A percentile compares a stretch with the other conserved stretches of the same genome.
phyloP scores from a whole-genome alignment of 2,888 invertebrate species.

The Axea sp. region DNA sequence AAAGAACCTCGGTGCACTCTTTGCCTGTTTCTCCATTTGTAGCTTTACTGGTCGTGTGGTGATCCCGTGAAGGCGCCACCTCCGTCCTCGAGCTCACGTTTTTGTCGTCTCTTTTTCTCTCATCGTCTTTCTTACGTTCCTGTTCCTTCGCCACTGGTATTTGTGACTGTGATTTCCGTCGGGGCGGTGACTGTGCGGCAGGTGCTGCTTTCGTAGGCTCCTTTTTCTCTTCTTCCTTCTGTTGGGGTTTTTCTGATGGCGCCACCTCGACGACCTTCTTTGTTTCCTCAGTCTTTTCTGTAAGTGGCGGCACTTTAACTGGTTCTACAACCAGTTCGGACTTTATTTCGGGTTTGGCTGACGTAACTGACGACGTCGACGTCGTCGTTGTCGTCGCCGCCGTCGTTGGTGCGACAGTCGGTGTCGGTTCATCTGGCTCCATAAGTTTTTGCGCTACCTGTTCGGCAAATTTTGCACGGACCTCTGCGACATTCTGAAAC shows the following conservation, averaged over 20 bases:
- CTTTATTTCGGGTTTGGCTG: too few relatives aligned
- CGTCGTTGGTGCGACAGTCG: too few relatives aligned
- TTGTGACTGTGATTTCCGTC: slow-evolving; percentile 69
- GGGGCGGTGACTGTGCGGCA: slow-evolving; percentile 71
- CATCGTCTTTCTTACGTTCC: slow-evolving; percentile 66
- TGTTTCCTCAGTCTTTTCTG: slow-evolving; percentile 8
- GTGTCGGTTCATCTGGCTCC: slow-evolving; percentile 32
- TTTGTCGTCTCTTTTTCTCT: slow-evolving; percentile 27
- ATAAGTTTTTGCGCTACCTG: too few relatives aligned
- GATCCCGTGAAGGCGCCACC: slow-evolving; percentile 54
- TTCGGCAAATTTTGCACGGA: too few relatives aligned
- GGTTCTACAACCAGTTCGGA: too few relatives aligned
- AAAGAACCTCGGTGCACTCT: slow-evolving; percentile 65
- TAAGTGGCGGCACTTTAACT: slow-evolving; percentile 19
- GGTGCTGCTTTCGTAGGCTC: slow-evolving; percentile 65
- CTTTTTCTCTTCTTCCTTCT: slow-evolving; percentile 22
- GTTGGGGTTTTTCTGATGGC: slow-evolving; percentile 18
- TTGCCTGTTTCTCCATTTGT: slow-evolving; percentile 73
- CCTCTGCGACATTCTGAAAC: slow-evolving; percentile 75
- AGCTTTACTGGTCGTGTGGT: slow-evolving; percentile 30
- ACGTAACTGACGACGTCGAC: too few relatives aligned
- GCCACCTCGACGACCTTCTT: not conserved
- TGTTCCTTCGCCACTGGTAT: slow-evolving; percentile 63
- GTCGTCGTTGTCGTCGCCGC: too few relatives aligned
- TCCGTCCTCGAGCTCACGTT: slow-evolving; percentile 56